These are phyloP conservation scores for Daphoenositta chrysoptera DNA, from an alignment of 2,113 vertebrate species.

Conservation along the genomic window DNA sequence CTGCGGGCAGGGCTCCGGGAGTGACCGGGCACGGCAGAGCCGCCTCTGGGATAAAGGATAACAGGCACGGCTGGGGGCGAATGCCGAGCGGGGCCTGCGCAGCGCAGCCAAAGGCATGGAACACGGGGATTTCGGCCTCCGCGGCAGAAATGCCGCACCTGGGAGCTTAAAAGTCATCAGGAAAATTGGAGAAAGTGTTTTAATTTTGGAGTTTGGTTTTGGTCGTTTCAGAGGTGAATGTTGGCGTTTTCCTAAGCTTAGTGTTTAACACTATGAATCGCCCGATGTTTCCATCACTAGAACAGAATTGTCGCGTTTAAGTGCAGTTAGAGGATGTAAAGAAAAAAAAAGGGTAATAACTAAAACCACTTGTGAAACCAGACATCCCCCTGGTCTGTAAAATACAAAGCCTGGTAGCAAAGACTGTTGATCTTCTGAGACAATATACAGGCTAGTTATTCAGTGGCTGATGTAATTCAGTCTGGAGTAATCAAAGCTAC, in stretches of 20 bases:
- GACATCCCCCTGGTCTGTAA: not conserved
- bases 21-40: accelerated
- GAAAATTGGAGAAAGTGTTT: accelerated
- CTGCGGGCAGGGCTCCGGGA: accelerated
- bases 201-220: not conserved
- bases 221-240: not conserved
- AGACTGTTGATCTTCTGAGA: not conserved
- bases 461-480: slow-evolving; percentile 36
- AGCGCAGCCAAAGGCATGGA: too few species aligned
- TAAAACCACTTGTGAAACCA: not conserved
- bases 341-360: not conserved
- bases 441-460: not conserved
- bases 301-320: not conserved
- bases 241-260: accelerated
- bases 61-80: not conserved
- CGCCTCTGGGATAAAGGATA: too few species aligned
- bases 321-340: not conserved
- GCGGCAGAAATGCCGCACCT: not conserved
- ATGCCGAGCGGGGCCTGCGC: not conserved
- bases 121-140: accelerated
- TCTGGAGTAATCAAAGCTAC: slow-evolving; percentile 34
- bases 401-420: not conserved
- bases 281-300: accelerated
- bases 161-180: accelerated
- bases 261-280: not conserved